Percentiles rank a stretch among this genome's conserved stretches.
Conservation (phyloP, 2,113 vertebrate species). For the Podocnemis expansa region DNA sequence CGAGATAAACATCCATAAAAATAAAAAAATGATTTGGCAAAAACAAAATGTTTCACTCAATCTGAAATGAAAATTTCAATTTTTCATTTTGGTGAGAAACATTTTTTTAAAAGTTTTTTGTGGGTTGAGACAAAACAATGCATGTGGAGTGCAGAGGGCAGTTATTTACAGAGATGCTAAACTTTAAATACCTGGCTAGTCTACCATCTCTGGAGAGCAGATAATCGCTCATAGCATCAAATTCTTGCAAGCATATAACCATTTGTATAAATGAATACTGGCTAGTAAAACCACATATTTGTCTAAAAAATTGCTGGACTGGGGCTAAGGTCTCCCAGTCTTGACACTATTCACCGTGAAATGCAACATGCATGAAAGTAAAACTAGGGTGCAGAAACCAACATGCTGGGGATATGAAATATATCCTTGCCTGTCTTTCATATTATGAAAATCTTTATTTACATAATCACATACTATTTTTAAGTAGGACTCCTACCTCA, state of each 20-base stretch:
- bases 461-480: not conserved
- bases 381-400: no score
- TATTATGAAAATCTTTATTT: not conserved
- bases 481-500: not conserved
- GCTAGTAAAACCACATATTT: not conserved
- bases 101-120: no score
- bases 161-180: not conserved
- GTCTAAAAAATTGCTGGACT: not conserved
- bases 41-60: not conserved
- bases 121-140: no score
- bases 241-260: not conserved
- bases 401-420: not conserved
- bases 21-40: not conserved
- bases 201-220: not conserved
- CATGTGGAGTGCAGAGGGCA: no score
- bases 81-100: not conserved
- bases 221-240: not conserved
- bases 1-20: no score
- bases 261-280: not conserved
- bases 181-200: no score
- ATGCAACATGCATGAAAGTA: no score
- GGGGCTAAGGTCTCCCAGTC: not conserved
- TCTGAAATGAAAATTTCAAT: not conserved
- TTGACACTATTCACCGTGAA: not conserved
- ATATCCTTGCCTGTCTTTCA: not conserved